phyloP scores from a whole-genome alignment of 2,797 vertebrate genomes.

The Argentina silus region DNA sequence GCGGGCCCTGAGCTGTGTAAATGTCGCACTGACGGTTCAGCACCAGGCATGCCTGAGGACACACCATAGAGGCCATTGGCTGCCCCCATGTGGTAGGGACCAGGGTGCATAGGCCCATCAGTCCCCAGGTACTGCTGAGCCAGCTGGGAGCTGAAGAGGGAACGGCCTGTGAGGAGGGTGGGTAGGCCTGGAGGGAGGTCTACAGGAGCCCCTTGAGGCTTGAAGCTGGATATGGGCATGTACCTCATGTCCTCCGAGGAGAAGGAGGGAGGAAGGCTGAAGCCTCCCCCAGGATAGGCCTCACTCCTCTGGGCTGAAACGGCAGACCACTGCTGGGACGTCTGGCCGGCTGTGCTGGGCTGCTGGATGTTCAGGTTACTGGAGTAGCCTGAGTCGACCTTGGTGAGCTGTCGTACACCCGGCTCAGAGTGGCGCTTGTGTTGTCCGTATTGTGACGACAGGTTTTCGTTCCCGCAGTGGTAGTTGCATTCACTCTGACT shows the following conservation, averaged over 20 bases:
- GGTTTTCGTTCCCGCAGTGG: slow-evolving; percentile 30
- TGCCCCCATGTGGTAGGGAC: slow-evolving; percentile 67
- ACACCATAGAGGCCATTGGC: not conserved
- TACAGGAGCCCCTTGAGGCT: slow-evolving; percentile 56
- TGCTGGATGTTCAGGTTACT: slow-evolving; percentile 77
- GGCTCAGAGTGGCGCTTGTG: slow-evolving; percentile 52
- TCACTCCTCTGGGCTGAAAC: slow-evolving; percentile 39
- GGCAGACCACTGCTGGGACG: slow-evolving; percentile 57
- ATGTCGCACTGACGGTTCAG: slow-evolving; percentile 58
- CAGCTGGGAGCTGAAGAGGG: slow-evolving; percentile 74
- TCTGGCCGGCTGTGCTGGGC: slow-evolving; percentile 46
- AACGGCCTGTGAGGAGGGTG: slow-evolving; percentile 65
- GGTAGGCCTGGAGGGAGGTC: slow-evolving; percentile 69
- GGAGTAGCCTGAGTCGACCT: slow-evolving; percentile 77
- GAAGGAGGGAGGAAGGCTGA: slow-evolving; percentile 57
- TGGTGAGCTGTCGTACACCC: slow-evolving; percentile 53
- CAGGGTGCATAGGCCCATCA: slow-evolving; percentile 66
- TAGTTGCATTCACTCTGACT: slow-evolving; percentile 70
- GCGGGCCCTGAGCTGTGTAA: slow-evolving; percentile 59
- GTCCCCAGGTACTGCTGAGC: slow-evolving; percentile 78
- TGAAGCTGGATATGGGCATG: slow-evolving; percentile 68
- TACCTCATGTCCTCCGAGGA: slow-evolving; percentile 63
- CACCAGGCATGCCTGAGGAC: slow-evolving; percentile 43
- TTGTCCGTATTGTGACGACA: slow-evolving; percentile 32
- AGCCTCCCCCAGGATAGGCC: slow-evolving; percentile 38